These are phyloP conservation scores for Ellobium chinense DNA, from an alignment of 2,888 invertebrate species.

Conservation along the genomic window DNA sequence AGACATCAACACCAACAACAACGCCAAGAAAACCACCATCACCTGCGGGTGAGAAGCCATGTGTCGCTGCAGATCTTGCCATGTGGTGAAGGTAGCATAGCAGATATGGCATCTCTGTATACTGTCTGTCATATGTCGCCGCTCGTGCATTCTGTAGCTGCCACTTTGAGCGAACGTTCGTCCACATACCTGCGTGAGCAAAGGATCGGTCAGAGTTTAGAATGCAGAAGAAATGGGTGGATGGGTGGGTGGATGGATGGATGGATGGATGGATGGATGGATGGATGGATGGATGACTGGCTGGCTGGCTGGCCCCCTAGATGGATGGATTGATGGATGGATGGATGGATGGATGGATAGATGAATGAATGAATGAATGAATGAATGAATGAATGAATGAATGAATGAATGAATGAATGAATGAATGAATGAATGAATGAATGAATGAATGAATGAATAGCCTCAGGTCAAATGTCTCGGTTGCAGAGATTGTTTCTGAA, in stretches of 20 bases:
- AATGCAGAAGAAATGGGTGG: background rate
- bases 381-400: too few species aligned
- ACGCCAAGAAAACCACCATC: background rate
- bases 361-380: background rate
- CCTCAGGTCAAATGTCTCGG: too few species aligned
- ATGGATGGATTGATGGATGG: background rate
- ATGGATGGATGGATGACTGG: background rate
- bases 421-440: background rate
- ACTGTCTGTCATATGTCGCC: conserved; percentile 70
- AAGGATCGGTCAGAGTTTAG: too few species aligned
- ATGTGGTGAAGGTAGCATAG: conserved; percentile 65
- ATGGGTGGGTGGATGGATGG: background rate
- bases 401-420: background rate
- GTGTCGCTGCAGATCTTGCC: conserved; percentile 69
- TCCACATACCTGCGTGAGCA: conserved; percentile 58
- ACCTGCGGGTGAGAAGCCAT: conserved; percentile 67
- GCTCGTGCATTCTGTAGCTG: conserved; percentile 73
- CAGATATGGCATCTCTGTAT: conserved; percentile 70
- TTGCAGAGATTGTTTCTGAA: too few species aligned
- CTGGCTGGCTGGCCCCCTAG: background rate
- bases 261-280: background rate
- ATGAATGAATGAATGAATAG: background rate
- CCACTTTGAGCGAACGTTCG: conserved; percentile 73
- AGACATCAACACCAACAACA: background rate
- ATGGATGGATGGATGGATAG: background rate